These are phyloP conservation scores for Zootermopsis nevadensis DNA, from an alignment of 2,888 invertebrate species.

Conservation along the genomic window DNA sequence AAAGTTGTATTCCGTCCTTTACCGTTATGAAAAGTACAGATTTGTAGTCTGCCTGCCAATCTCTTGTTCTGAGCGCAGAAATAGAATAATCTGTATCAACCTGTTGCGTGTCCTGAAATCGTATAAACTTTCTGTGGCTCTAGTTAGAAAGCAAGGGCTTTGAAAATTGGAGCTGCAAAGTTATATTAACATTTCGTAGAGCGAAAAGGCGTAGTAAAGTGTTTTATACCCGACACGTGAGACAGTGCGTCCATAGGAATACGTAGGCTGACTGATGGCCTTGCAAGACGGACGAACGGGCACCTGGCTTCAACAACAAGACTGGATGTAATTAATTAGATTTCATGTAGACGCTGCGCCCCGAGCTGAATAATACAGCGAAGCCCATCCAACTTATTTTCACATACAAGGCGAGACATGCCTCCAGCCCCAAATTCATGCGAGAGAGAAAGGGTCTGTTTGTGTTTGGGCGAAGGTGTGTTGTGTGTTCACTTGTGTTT, in stretches of 20 bases:
- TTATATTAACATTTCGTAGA: no score
- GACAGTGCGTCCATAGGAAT: no score
- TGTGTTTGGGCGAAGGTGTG: neutral
- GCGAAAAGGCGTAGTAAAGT: neutral
- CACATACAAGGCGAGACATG: conserved; percentile 30
- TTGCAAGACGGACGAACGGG: conserved; percentile 21
- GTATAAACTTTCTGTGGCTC: no score
- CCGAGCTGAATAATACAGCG: conserved; percentile 32
- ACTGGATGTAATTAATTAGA: conserved; percentile 40
- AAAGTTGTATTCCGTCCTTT: no score
- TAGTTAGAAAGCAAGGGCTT: no score
- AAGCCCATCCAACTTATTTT: conserved; percentile 9
- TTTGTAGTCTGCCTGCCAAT: no score
- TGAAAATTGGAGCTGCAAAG: no score
- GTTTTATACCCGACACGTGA: no score
- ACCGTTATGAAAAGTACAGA: no score
- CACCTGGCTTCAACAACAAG: conserved; percentile 38
- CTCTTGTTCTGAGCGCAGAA: no score
- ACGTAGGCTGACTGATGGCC: conserved; percentile 33
- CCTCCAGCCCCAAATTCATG: conserved; percentile 12
- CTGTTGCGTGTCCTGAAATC: no score
- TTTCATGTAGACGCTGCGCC: conserved; percentile 37
- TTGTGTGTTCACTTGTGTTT: neutral
- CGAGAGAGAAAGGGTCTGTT: neutral
- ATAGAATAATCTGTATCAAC: no score